Base-by-base conservation (phyloP, 2,113 vertebrate species). In the Clarias gariepinus region DNA sequence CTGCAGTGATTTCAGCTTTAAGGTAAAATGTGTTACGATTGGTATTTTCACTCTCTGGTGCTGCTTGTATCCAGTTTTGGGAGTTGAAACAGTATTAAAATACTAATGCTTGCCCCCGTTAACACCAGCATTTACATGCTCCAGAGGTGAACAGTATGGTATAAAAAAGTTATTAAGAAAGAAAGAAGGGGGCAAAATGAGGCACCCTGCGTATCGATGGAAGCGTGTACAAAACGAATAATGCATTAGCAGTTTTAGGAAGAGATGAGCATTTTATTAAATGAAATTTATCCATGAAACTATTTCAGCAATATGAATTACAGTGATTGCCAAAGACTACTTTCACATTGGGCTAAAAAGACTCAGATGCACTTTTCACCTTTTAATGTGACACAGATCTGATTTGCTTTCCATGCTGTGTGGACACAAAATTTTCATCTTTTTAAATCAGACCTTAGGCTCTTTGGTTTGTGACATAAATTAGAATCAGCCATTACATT, bases 21-120 rank as follows among this genome's bases (percentile, higher is more conserved):
- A 79, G 9, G n/a, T 60, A 79, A 57, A 57, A 19, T 30, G 41
- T n/a, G 4, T 68, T 28, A 11, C 63, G 41, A 73, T 41, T 84
- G 53, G 53, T 83, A 33, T 83, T 64, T 82, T 66, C 60, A 25
- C 21, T 36, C 80, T 81, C 60, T 64, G 79, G 30, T 81, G 13
- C 11, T 47, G 47, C 60, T 81, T 63, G 1, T 0, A 16, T n/a
- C 7, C 8, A 19, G 77, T 33, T 41, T 41, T 73, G 7, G 69
- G 18, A 7, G 28, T 19, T 79, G 77, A 57, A 55, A 79, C 30
- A 82, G 63, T 68, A 47, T 82, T 53, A 21, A n/a, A 82, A 53
- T 9, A 53, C 41, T 68, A 6, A 7, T 47, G 61, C 16, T 30
- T 68, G 53, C 19, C 2, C n/a, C 25, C 28, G 33, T 9, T 0